A percentile compares a stretch with the other conserved stretches of the same genome.
Evolutionary conservation across 2,113 vertebrate species (phyloP).

Genomic region (Columba livia): DNA sequence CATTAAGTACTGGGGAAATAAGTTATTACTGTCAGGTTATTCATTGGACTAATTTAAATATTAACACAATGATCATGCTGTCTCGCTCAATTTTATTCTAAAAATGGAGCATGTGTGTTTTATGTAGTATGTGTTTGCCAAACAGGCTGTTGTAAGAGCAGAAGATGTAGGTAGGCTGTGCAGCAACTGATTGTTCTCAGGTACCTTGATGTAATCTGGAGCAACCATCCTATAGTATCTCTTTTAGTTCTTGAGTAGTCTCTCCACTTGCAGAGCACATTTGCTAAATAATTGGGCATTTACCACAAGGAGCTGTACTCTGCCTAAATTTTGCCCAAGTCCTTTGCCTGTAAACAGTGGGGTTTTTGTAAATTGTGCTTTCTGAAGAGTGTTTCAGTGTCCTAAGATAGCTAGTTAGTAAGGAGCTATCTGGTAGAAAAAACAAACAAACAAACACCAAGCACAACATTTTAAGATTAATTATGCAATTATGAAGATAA

Average conservation of each 20-base stretch:
- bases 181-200: not conserved
- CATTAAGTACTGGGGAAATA: accelerated
- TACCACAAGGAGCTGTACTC: not conserved
- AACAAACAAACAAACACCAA: no score
- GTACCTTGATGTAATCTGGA: not conserved
- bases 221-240: no score
- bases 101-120: not conserved
- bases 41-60: not conserved
- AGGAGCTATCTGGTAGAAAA: not conserved
- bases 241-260: not conserved
- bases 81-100: not conserved
- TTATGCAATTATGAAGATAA: not conserved
- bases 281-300: not conserved
- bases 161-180: not conserved
- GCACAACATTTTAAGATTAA: not conserved
- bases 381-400: not conserved
- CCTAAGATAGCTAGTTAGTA: not conserved
- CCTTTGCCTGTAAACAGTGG: not conserved
- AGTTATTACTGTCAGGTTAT: not conserved
- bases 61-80: not conserved
- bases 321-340: not conserved
- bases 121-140: not conserved
- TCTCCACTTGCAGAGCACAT: not conserved
- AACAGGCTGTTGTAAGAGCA: not conserved
- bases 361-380: not conserved